phyloP scores from a whole-genome alignment of 2,888 invertebrate species.

The Phalangium opilio region DNA sequence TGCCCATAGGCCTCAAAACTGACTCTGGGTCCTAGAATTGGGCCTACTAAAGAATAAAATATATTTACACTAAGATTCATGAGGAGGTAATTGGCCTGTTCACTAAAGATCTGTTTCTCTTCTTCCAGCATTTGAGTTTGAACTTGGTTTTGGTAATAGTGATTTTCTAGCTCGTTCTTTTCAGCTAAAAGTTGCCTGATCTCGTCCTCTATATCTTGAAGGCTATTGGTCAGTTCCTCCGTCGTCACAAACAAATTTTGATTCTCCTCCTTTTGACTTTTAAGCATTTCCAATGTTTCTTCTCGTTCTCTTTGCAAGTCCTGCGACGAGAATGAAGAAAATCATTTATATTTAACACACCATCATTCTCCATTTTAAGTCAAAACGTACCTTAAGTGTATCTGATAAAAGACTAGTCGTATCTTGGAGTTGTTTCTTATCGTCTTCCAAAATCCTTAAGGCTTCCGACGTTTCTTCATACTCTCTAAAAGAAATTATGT shows the following conservation, averaged over 20 bases:
- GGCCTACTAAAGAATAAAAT: background rate
- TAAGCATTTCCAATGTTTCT: conserved; percentile 27
- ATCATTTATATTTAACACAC: no score
- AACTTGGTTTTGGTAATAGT: conserved; percentile 1
- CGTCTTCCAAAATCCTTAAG: conserved; percentile 29
- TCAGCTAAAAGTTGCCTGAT: conserved; percentile 29
- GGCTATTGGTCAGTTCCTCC: conserved; percentile 25
- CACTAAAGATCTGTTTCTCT: conserved; percentile 32
- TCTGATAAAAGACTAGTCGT: conserved; percentile 24
- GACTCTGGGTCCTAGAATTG: no score
- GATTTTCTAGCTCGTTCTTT: conserved; percentile 22
- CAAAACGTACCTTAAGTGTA: conserved; percentile 13
- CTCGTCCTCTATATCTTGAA: conserved; percentile 31
- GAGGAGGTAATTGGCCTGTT: conserved; percentile 32
- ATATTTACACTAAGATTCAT: conserved; percentile 29
- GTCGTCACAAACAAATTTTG: conserved; percentile 29
- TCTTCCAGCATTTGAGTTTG: conserved; percentile 30
- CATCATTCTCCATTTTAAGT: no score
- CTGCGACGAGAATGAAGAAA: no score
- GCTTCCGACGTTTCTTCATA: conserved; percentile 30
- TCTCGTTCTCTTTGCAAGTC: conserved; percentile 30
- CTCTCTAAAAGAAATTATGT: conserved; percentile 27
- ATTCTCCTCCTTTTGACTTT: conserved; percentile 29
- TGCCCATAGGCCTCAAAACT: no score
- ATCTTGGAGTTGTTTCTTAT: conserved; percentile 24